These are phyloP conservation scores for Hydrozoanthus gracilis DNA, from an alignment of 92 coral and sea anemone species.

Conservation along the genomic window DNA sequence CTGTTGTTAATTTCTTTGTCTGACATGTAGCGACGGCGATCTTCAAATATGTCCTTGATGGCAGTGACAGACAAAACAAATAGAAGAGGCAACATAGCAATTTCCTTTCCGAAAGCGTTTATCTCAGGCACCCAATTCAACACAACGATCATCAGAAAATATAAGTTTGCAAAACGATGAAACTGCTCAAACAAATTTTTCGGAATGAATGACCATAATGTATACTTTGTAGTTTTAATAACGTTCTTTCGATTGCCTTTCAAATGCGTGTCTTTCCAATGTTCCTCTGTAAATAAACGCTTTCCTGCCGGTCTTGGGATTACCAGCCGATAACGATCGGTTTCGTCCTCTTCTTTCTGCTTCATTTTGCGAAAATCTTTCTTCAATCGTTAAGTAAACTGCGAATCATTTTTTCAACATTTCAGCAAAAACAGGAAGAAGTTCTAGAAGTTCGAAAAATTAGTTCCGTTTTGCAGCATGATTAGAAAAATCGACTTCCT, in stretches of 20 bases:
- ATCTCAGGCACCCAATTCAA: constrained; percentile 97
- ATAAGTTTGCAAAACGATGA: constrained; percentile 98
- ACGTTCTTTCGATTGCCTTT: constrained; percentile 74
- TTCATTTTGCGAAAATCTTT: constrained; percentile 25
- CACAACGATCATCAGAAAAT: constrained; percentile 85
- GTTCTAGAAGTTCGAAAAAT: neutral
- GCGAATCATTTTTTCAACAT: neutral
- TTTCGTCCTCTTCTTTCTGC: constrained; percentile 39
- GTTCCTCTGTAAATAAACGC: constrained; percentile 62
- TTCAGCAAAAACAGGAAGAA: neutral
- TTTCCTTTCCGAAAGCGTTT: constrained; percentile 94
- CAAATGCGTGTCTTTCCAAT: constrained; percentile 60
- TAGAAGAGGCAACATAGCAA: constrained; percentile 90
- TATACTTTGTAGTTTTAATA: constrained; percentile 96
- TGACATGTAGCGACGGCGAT: constrained; percentile 90
- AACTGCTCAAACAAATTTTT: constrained; percentile 98
- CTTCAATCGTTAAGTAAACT: constrained; percentile 27
- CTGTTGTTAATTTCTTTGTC: constrained; percentile 91
- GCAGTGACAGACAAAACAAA: constrained; percentile 94
- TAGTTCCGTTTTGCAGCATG: constrained; percentile 1
- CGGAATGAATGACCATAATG: constrained; percentile 94
- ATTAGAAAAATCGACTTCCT: constrained; percentile 24
- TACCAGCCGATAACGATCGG: constrained; percentile 75
- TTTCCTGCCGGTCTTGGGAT: constrained; percentile 78
- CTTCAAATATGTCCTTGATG: constrained; percentile 94